These are phyloP conservation scores for Araneus ventricosus DNA, from an alignment of 1,140 invertebrate genomes.

Conservation along the genomic window DNA sequence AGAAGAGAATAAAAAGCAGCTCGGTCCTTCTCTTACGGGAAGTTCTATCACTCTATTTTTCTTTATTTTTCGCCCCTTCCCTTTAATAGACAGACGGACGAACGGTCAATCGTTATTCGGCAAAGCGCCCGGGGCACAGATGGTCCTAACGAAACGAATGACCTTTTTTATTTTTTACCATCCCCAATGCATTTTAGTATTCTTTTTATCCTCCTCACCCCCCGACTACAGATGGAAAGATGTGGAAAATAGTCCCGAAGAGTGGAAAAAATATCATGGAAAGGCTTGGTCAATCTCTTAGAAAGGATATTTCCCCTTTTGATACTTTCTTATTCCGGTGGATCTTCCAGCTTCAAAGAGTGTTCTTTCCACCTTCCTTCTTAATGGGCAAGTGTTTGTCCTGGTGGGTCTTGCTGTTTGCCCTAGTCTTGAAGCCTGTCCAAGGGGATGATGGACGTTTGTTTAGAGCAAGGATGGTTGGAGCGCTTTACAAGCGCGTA, in stretches of 20 bases:
- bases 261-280: not conserved
- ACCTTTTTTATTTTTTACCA: not conserved
- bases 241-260: not conserved
- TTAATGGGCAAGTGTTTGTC: conserved; percentile 24
- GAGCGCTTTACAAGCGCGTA: not conserved
- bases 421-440: conserved; percentile 19
- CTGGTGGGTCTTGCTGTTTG: conserved; percentile 3
- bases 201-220: not conserved
- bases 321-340: conserved; percentile 24
- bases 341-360: not conserved
- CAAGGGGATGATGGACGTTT: conserved; percentile 21
- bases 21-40: not conserved
- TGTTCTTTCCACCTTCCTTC: not conserved
- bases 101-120: conserved; percentile 35
- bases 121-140: not conserved
- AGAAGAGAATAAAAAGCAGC: not conserved
- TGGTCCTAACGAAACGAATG: conserved; percentile 5
- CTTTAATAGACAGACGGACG: conserved; percentile 23
- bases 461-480: not conserved
- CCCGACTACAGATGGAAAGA: not conserved
- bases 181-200: not conserved
- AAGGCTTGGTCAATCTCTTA: conserved; percentile 14
- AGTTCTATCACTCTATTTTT: conserved; percentile 7
- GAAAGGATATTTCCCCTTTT: conserved; percentile 1
- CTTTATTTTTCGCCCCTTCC: not conserved